Percentiles rank a stretch among this genome's conserved stretches.
Evolutionary conservation across 2,113 vertebrate genomes (phyloP).

Genomic region (Rhagologus leucostigma): DNA sequence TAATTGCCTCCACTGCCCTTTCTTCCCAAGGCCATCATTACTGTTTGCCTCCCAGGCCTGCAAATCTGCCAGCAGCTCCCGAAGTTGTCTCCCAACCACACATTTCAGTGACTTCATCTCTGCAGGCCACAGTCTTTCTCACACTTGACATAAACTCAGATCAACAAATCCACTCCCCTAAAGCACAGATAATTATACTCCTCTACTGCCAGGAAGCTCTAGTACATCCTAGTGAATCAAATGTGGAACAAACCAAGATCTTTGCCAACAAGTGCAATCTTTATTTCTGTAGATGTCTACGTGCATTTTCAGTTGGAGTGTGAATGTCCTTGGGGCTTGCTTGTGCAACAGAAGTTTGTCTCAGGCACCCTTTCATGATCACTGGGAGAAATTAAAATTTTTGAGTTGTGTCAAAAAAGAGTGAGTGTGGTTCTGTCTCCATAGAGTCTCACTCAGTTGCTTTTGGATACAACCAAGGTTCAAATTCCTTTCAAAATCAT

Average conservation of each 20-base stretch:
- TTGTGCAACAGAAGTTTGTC: neutral
- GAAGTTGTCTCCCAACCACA: neutral
- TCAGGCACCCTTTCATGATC: neutral
- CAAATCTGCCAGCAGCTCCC: neutral
- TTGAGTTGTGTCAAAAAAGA: neutral
- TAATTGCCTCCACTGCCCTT: neutral
- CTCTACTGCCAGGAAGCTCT: neutral
- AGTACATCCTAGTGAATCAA: neutral
- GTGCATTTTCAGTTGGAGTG: neutral
- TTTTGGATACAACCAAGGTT: neutral
- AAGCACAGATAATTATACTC: neutral
- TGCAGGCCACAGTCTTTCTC: neutral
- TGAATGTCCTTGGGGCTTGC: neutral
- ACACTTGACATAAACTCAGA: neutral
- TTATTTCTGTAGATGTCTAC: neutral
- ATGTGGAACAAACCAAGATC: neutral
- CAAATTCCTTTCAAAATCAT: neutral
- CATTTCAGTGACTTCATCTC: neutral
- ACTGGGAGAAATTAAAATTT: neutral
- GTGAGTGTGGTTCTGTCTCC: neutral
- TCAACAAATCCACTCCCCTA: neutral
- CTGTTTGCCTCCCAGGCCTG: neutral
- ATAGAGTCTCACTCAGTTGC: neutral
- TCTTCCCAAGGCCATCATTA: neutral
- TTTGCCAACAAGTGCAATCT: neutral